Evolutionary conservation across 2,888 invertebrate genomes (phyloP).

Genomic region (Tinea pellionella): DNA sequence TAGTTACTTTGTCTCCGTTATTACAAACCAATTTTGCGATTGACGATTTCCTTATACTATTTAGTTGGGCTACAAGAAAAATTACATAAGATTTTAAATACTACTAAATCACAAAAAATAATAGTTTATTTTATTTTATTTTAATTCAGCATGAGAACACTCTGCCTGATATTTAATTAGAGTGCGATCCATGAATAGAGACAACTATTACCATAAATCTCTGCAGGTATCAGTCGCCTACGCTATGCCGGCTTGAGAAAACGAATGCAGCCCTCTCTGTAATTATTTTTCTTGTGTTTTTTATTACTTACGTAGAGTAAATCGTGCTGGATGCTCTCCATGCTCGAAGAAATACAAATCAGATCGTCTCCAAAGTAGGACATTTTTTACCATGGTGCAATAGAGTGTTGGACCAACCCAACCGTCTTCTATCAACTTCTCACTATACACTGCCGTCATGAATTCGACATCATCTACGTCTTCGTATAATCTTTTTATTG

Average conservation of each 20-base stretch:
- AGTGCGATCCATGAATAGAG: too few species aligned
- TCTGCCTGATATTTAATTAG: too few species aligned
- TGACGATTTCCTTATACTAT: slow-evolving; percentile 75
- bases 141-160: too few species aligned
- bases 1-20: slow-evolving; percentile 72
- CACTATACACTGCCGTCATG: slow-evolving; percentile 28
- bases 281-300: too few species aligned
- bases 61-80: slow-evolving; percentile 63
- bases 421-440: slow-evolving; percentile 23
- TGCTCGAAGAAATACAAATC: slow-evolving; percentile 32
- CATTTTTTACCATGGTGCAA: slow-evolving; percentile 28
- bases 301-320: slow-evolving; percentile 21
- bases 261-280: too few species aligned
- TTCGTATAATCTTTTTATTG: slow-evolving; percentile 26
- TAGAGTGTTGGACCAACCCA: slow-evolving; percentile 25
- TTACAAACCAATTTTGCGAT: slow-evolving; percentile 79
- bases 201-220: too few species aligned
- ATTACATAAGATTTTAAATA: too few species aligned
- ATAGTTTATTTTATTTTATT: too few species aligned
- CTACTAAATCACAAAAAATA: too few species aligned
- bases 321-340: slow-evolving; percentile 24
- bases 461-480: slow-evolving; percentile 30
- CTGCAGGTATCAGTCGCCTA: too few species aligned
- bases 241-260: too few species aligned
- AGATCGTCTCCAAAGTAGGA: slow-evolving; percentile 27